Conservation (phyloP, 2,113 vertebrate species). For the Prunella fulvescens region DNA sequence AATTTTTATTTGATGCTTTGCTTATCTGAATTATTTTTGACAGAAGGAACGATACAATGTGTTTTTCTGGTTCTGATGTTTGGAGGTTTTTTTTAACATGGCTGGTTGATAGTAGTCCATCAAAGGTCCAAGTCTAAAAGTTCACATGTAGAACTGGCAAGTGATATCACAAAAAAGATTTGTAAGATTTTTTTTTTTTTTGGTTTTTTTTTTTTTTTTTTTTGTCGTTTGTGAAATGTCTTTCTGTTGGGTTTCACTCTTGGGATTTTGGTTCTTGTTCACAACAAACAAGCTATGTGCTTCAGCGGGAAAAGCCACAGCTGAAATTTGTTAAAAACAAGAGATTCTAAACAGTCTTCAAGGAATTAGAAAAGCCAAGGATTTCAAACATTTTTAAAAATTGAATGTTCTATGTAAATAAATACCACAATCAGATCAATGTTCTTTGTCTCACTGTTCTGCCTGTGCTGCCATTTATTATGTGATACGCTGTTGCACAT, state of each 20-base stretch:
- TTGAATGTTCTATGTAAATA: neutral
- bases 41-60: neutral
- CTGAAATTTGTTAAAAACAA: neutral
- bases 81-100: neutral
- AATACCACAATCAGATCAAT: neutral
- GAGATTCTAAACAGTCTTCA: neutral
- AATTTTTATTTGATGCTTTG: neutral
- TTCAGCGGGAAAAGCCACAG: neutral
- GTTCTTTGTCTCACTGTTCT: neutral
- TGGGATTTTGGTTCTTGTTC: neutral
- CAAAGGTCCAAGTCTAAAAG: neutral
- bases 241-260: neutral
- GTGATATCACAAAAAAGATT: neutral
- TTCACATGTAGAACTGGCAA: neutral
- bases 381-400: neutral
- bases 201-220: neutral
- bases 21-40: neutral
- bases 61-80: neutral
- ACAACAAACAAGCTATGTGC: neutral
- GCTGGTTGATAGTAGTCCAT: neutral
- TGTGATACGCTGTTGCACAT: fast-evolving
- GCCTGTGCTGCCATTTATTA: neutral
- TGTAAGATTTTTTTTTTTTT: neutral
- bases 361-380: neutral
- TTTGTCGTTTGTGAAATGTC: neutral